Evolutionary conservation across 1,140 invertebrate species (phyloP), one percentile per base, ranked within the genome.

Genomic region (Dolichoris vasculosae): DNA sequence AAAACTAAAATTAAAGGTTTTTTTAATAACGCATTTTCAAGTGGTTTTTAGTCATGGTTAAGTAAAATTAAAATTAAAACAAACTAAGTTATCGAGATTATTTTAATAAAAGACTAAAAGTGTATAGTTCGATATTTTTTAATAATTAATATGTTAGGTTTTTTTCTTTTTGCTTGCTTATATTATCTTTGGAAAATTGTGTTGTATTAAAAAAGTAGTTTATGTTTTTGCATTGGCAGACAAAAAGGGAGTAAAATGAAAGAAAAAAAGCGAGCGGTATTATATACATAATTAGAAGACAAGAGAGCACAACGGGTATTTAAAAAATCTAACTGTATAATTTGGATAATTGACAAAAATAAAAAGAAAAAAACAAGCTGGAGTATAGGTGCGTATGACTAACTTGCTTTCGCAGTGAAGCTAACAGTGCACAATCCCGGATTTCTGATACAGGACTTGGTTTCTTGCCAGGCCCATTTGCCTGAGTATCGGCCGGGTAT

Each of bases 401-500:
- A 91, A 92, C 89, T 91, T 87, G 91, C 91, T 92, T 91, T 90
- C 90, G 90, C 91, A 91, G 90, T 91, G 90, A 91, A 91, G 92
- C 91, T 93, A 93, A 93, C 92, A 89, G 89, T 90, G 89, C 92
- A 88, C 90, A 92, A 91, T 91, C 89, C 90, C 90, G 88, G 92
- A 92, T 93, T 91, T 92, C 92, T 90, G 91, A 88, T 92, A 93
- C 92, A 93, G 92, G 92, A 93, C 88, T 93, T 93, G 92, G 92
- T 93, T 93, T 93, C 92, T 93, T 93, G 92, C 89, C 91, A 97
- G 96, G 96, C 96, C 89, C 95, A 95, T 89, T 94, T 97, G 91
- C 96, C 96, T 90, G 97, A 97, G 89, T 97, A 95, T 92, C 95
- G 96, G 90, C 95, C 96, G 88, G 95, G 96, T 92, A 94, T 96